Conservation (phyloP, 2,888 invertebrate genomes). For the Xestia rhomboidea region DNA sequence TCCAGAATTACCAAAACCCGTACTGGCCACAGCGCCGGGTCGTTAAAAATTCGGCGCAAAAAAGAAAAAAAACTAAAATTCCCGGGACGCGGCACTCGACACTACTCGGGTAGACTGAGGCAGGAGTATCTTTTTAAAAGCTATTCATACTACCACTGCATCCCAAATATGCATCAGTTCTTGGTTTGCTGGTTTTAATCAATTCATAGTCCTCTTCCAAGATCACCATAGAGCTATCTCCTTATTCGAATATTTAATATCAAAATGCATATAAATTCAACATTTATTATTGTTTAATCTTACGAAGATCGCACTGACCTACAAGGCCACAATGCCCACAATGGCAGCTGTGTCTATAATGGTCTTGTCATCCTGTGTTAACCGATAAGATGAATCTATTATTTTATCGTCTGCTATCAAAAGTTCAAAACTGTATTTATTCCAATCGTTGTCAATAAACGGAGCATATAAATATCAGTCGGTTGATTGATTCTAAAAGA, state of each 20-base stretch:
- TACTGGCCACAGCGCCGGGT: neutral
- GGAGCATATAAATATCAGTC: neutral
- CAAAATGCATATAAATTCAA: neutral
- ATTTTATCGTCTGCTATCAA: slow-evolving; percentile 26
- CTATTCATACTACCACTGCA: neutral
- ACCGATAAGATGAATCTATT: slow-evolving; percentile 37
- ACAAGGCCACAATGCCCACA: slow-evolving; percentile 35
- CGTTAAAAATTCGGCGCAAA: neutral
- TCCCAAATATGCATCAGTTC: neutral
- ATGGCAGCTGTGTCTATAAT: slow-evolving; percentile 21
- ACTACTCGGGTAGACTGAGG: neutral
- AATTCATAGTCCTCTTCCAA: neutral
- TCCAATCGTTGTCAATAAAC: slow-evolving; percentile 9
- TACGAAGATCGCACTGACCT: neutral
- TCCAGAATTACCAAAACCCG: neutral
- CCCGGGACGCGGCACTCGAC: neutral
- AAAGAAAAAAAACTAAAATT: neutral
- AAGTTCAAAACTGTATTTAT: slow-evolving; percentile 19
- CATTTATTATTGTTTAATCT: slow-evolving; percentile 20
- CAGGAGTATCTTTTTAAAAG: neutral
- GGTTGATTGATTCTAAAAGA: neutral
- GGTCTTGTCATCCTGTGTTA: slow-evolving; percentile 17
- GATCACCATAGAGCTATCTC: neutral
- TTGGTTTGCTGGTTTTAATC: neutral
- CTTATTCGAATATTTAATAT: slow-evolving; percentile 5